Evolutionary conservation across 2,888 invertebrate genomes (phyloP).

Genomic region (Bedellia somnulentella): DNA sequence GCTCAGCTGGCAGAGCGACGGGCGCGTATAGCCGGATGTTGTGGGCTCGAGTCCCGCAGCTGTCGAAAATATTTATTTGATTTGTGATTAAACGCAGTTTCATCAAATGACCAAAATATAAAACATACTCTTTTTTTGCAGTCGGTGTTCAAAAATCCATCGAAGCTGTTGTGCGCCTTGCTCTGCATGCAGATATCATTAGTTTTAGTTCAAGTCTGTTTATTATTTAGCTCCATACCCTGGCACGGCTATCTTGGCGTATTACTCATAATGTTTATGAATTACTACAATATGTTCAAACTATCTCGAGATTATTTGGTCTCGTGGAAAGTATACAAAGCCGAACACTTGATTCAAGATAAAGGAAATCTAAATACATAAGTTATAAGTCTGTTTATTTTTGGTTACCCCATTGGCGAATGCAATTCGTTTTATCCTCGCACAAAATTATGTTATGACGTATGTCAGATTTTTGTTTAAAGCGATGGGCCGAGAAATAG

Average conservation of each 20-base stretch:
- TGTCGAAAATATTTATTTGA: no score
- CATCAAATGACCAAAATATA: no score
- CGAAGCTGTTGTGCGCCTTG: conserved; percentile 71
- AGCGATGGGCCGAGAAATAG: no score
- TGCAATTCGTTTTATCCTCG: no score
- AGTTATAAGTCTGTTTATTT: neutral
- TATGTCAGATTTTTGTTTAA: no score
- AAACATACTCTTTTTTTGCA: no score
- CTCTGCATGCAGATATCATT: conserved; percentile 71
- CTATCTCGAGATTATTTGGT: conserved; percentile 84
- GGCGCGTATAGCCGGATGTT: no score
- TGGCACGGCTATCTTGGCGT: conserved; percentile 93
- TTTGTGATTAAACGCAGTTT: no score
- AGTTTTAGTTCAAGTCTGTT: conserved; percentile 75
- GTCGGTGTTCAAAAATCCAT: conserved; percentile 87
- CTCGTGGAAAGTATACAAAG: conserved; percentile 78
- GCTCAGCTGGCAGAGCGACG: no score
- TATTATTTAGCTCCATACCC: conserved; percentile 77
- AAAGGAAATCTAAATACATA: conserved; percentile 15
- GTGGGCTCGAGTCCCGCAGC: no score
- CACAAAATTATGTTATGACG: no score
- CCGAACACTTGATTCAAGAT: conserved; percentile 70
- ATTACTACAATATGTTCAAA: conserved; percentile 90
- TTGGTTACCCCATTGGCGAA: no score
- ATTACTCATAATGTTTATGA: conserved; percentile 82